These are phyloP conservation scores for Ephydatia muelleri DNA, from an alignment of 37 sponge, comb jelly and placozoan genomes.

Conservation along the genomic window DNA sequence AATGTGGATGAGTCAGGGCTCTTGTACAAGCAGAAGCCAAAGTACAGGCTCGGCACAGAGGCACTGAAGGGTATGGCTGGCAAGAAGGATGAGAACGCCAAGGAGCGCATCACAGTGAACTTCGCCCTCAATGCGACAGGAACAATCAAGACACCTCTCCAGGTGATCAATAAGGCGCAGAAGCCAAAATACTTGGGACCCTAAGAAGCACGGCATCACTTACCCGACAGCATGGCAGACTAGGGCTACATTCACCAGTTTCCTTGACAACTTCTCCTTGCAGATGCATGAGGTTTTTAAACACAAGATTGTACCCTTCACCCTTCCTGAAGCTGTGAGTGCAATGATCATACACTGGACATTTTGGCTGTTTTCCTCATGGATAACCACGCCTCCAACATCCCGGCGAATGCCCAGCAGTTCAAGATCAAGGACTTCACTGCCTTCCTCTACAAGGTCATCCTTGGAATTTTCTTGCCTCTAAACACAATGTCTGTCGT, in stretches of 20 bases:
- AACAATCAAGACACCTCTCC: neutral
- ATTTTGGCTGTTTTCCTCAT: neutral
- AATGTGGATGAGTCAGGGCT: too few relatives aligned
- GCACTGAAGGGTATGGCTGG: neutral
- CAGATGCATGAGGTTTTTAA: neutral
- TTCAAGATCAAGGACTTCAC: neutral
- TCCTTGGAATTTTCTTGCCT: neutral
- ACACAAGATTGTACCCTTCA: neutral
- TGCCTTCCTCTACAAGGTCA: neutral
- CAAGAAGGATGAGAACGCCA: neutral
- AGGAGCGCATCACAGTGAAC: neutral
- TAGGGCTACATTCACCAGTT: too few relatives aligned
- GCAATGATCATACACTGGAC: neutral
- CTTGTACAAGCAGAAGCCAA: neutral
- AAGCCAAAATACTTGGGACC: neutral
- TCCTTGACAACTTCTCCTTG: neutral
- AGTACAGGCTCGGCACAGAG: neutral
- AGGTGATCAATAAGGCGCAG: neutral
- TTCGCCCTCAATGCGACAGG: neutral
- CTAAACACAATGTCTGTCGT: neutral
- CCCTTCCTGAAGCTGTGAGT: neutral
- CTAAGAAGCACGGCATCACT: too few relatives aligned
- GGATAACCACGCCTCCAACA: neutral
- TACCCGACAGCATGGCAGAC: too few relatives aligned
- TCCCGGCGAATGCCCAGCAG: neutral